Base-by-base conservation (phyloP, 2,888 invertebrate genomes). In the Melinaea marsaeus region DNA sequence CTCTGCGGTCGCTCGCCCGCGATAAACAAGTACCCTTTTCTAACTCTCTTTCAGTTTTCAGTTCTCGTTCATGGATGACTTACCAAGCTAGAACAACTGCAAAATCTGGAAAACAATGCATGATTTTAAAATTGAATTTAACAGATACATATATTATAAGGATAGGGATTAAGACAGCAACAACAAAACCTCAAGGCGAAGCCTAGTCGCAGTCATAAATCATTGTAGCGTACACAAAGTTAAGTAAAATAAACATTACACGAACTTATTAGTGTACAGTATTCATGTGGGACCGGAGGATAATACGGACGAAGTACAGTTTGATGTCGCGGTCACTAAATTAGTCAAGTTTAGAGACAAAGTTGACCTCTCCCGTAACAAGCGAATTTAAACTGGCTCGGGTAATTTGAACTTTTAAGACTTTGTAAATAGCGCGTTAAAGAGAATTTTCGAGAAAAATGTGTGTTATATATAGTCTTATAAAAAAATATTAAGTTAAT, bases 371-470 rank as follows among this genome's bases (percentile, higher is more conserved):
- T 79, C 72, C 79, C 79, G 81, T 81, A 84, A 88, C 88, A 88
- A 88, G 88, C 88, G 88, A 88, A 88, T 89, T 89, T 87, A 86
- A 88, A 89, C 87, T 88, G 86, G 86, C 79, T 84, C 82, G 84
- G 84, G 85, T 85, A 84, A 87, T 88, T 86, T 84, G 84, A 82
- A 83, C 79, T 79, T 77, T 76, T 81, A 46, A 46, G 85, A 84
- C 86, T 86, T 86, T 81, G 80, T 81, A 86, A 88, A 85, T 81
- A 86, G 79, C 13, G 58, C 63, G 58, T 34, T 46, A 46, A 58
- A 32, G 42, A 46, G 11, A 58, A 58, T n/a, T 22, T 57, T 58
- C 9, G 46, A 57, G 47, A 58, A 22, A 22, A 22, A 22, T 22
- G 22, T 22, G 1, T 22, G 22, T 22, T 22, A 22, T 22, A 22